Base-by-base conservation (phyloP, 2,113 vertebrate species). In the Limanda limanda region DNA sequence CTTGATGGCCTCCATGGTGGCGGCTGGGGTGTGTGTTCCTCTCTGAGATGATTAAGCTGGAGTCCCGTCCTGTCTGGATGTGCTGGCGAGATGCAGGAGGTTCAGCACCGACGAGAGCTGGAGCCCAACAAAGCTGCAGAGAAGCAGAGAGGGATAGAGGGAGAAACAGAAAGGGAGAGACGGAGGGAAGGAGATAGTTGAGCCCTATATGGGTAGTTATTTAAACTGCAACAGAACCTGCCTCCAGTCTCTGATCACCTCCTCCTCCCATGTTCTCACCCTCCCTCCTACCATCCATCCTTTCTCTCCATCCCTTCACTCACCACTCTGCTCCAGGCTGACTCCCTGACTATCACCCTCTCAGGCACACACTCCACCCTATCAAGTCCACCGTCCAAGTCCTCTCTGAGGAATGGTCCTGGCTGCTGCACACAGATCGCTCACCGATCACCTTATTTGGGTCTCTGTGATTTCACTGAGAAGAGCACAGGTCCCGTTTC, bases 1-100 rank as follows among this genome's bases (percentile, higher is more conserved):
- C 91, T 95, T 95, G 91, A 95, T 99, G 88, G 98, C 97, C 88
- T 99, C 97, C 98, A 99, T 99, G 90, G 79, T 93, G 86, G 63
- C 60, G 57, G n/a, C 47, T 51, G 47, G 61, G 25, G 60, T 69
- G 61, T 83, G 24, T 67, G 55, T n/a, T 11, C 51, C 52, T 71
- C 24, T 71, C 24, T 59, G 65, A 76, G 83, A 84, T 83, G 78
- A 73, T 27, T 31, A 67, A 67, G 68, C n/a, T 0, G 2, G 37
- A 1, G 31, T 31, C 24, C 62, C 59, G 45, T 68, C 27, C 63
- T 14, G 56, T 24, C 60, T 47, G 27, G 18, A 37, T 61, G 62
- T 6, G 24, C 8, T 65, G 47, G 17, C 5, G 74, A 78, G 85
- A 79, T 66, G 78, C 11, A 48, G 47, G 60, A 62, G 69, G 23